Conservation (phyloP, 2,888 invertebrate species). For the Alloscopus bannaensis region DNA sequence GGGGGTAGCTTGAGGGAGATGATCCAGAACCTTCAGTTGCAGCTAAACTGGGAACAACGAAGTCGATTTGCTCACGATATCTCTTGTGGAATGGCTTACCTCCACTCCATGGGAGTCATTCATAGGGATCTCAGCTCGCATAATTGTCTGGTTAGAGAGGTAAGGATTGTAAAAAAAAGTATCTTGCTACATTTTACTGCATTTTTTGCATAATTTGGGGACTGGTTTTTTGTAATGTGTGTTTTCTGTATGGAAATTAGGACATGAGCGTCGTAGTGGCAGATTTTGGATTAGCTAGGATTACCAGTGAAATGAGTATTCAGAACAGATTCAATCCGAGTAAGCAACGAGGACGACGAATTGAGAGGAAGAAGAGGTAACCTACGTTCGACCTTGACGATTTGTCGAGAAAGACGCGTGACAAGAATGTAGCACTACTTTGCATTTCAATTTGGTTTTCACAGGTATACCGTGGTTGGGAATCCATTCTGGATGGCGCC, state of each 20-base stretch:
- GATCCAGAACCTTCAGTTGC: slow-evolving; percentile 83
- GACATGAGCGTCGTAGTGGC: slow-evolving; percentile 95
- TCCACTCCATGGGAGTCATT: slow-evolving; percentile 95
- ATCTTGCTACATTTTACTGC: too few species aligned
- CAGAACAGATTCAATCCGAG: slow-evolving; percentile 69
- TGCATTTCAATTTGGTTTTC: not conserved
- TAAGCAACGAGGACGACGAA: slow-evolving; percentile 66
- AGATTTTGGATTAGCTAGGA: slow-evolving; percentile 93
- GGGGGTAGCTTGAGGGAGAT: slow-evolving; percentile 93
- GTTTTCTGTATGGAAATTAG: too few species aligned
- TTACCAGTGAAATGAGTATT: slow-evolving; percentile 73
- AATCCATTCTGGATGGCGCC: slow-evolving; percentile 99
- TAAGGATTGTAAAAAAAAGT: too few species aligned
- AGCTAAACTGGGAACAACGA: slow-evolving; percentile 87
- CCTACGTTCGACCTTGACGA: too few species aligned
- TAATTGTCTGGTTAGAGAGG: slow-evolving; percentile 93
- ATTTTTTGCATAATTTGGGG: not conserved
- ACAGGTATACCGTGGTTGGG: slow-evolving; percentile 94
- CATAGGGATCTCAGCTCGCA: slow-evolving; percentile 96
- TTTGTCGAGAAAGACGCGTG: too few species aligned
- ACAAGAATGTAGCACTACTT: too few species aligned
- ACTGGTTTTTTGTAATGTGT: not conserved
- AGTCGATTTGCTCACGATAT: slow-evolving; percentile 93
- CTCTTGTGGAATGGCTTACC: slow-evolving; percentile 93
- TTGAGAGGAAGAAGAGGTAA: slow-evolving; percentile 72